phyloP scores from a whole-genome alignment of 2,888 invertebrate species.

The Acanthoscelides obtectus region DNA sequence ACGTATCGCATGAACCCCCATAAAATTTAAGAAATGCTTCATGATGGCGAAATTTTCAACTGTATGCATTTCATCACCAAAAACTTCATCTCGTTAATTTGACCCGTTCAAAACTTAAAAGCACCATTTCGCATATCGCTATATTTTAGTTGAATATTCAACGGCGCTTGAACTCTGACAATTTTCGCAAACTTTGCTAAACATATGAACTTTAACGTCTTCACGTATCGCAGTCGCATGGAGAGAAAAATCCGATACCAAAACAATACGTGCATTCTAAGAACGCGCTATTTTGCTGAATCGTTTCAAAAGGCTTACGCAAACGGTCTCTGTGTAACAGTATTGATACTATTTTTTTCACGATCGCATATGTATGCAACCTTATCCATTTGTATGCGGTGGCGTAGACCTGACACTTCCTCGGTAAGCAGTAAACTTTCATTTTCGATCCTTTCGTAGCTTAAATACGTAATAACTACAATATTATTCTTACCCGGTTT shows the following conservation, averaged over 20 bases:
- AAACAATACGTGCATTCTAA: neutral
- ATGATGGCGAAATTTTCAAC: too few relatives aligned
- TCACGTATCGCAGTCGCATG: neutral
- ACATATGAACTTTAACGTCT: neutral
- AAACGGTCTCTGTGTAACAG: neutral
- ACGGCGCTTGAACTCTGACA: neutral
- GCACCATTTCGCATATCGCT: too few relatives aligned
- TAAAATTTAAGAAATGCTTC: too few relatives aligned
- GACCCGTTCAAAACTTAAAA: too few relatives aligned
- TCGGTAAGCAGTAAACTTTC: neutral
- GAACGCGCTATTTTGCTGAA: neutral
- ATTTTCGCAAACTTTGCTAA: neutral
- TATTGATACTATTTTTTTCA: neutral
- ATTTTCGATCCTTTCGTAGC: neutral
- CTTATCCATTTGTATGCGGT: neutral
- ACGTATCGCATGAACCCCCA: too few relatives aligned
- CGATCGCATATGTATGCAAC: neutral
- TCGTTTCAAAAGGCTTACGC: neutral
- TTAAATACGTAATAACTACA: neutral
- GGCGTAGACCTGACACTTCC: neutral
- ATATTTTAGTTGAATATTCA: neutral
- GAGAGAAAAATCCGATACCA: neutral
- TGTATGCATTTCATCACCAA: too few relatives aligned
- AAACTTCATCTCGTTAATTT: too few relatives aligned
- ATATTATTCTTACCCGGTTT: neutral